A percentile compares a stretch with the other conserved stretches of the same genome.
These are phyloP conservation scores for Pomacea maculata DNA, from an alignment of 1,140 invertebrate genomes.

Conservation along the genomic window DNA sequence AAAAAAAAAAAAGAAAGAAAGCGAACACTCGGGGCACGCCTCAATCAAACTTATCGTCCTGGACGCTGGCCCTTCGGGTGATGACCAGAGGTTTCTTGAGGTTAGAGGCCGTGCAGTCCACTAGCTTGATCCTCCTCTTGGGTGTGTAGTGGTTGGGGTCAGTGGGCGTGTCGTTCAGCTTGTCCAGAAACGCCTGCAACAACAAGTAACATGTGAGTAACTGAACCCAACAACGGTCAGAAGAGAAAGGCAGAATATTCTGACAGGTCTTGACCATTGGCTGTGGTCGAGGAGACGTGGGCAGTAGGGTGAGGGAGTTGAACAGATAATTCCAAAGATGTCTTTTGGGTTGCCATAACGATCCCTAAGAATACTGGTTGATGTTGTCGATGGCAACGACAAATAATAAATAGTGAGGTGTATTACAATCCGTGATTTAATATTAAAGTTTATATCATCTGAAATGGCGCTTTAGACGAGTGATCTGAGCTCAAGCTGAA, in stretches of 20 bases:
- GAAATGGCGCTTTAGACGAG: background rate
- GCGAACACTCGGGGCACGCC: no score
- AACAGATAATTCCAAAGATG: no score
- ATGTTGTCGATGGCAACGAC: background rate
- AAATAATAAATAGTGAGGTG: background rate
- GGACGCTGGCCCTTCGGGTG: slow-evolving; percentile 12
- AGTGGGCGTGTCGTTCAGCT: slow-evolving; percentile 33
- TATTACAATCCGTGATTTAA: background rate
- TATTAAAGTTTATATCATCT: background rate
- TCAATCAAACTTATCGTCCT: slow-evolving; percentile 24
- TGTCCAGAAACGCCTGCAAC: slow-evolving; percentile 41
- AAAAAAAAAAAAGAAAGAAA: no score
- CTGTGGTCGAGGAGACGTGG: no score
- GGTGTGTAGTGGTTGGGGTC: slow-evolving; percentile 31
- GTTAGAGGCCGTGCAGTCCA: slow-evolving; percentile 38
- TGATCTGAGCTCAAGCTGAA: background rate
- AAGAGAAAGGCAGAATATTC: no score
- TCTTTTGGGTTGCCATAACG: no score
- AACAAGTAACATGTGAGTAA: no score
- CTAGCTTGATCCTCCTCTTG: slow-evolving; percentile 38
- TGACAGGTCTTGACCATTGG: no score
- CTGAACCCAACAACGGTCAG: no score
- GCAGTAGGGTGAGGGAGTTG: no score
- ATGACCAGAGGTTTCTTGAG: slow-evolving; percentile 34
- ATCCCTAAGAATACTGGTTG: no score